These are phyloP conservation scores for Caenorhabditis wallacei DNA, from an alignment of 2,888 invertebrate species.

Conservation along the genomic window DNA sequence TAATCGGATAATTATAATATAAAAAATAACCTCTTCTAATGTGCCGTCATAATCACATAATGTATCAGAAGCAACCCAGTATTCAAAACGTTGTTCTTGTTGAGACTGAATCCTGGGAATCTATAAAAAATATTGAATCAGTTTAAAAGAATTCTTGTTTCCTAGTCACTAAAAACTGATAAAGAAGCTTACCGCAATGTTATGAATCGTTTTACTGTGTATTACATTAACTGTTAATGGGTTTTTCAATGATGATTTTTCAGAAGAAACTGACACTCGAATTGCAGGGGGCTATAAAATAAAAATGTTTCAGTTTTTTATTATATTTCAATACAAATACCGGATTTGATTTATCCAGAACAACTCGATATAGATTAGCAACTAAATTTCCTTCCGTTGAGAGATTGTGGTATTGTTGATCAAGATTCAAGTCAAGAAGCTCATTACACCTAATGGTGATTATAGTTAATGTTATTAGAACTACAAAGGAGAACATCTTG, in stretches of 20 bases:
- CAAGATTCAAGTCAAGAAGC: background rate
- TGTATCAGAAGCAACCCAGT: conserved; percentile 38
- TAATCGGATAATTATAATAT: too few species aligned
- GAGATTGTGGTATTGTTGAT: background rate
- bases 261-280: background rate
- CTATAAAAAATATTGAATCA: background rate
- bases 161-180: too few species aligned
- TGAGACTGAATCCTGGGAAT: conserved; percentile 21
- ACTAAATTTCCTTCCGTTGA: background rate
- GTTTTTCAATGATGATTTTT: background rate
- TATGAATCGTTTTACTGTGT: conserved; percentile 18
- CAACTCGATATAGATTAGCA: background rate
- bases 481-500: too few species aligned
- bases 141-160: too few species aligned
- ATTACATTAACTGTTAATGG: conserved; percentile 11
- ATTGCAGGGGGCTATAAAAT: conserved; percentile 11
- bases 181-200: conserved; percentile 7
- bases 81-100: conserved; percentile 2
- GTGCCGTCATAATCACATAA: conserved; percentile 17
- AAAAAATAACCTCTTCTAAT: too few species aligned
- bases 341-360: background rate
- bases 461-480: too few species aligned
- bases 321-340: background rate
- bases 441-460: background rate
- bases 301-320: background rate